Conservation (phyloP, 1,140 invertebrate genomes). For the Wiebesia pumilae region DNA sequence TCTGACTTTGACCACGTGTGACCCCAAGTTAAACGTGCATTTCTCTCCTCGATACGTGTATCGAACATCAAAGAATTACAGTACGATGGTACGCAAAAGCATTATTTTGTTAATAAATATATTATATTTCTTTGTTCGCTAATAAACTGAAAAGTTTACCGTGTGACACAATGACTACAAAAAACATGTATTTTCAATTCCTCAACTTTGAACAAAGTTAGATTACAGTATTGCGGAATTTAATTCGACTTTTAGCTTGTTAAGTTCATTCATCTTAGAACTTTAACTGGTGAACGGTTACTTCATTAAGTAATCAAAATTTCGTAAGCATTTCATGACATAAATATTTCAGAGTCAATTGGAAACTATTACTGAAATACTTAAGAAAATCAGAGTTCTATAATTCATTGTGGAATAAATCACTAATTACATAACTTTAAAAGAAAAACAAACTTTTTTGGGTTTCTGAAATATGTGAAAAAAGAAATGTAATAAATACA, state of each 20-base stretch:
- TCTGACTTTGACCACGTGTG: conserved; percentile 63
- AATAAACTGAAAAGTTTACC: neutral
- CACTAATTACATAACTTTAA: no score
- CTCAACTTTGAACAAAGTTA: neutral
- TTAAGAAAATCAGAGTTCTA: neutral
- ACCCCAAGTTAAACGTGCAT: neutral
- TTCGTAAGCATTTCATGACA: neutral
- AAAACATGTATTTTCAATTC: no score
- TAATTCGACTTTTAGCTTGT: neutral
- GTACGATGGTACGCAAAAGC: neutral
- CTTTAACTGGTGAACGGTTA: neutral
- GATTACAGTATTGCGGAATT: neutral
- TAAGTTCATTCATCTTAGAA: neutral
- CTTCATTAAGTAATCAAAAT: neutral
- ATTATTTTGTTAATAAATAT: neutral
- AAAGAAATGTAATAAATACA: no score
- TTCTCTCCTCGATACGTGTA: neutral
- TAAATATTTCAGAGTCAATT: neutral
- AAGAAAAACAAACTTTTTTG: no score
- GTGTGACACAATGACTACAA: no score
- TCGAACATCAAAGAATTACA: neutral
- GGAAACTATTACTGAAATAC: neutral
- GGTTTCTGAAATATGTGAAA: no score
- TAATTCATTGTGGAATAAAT: neutral
- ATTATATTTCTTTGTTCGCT: neutral